Evolutionary conservation across 2,797 vertebrate species (phyloP).

Genomic region (Smutsia temminckii): DNA sequence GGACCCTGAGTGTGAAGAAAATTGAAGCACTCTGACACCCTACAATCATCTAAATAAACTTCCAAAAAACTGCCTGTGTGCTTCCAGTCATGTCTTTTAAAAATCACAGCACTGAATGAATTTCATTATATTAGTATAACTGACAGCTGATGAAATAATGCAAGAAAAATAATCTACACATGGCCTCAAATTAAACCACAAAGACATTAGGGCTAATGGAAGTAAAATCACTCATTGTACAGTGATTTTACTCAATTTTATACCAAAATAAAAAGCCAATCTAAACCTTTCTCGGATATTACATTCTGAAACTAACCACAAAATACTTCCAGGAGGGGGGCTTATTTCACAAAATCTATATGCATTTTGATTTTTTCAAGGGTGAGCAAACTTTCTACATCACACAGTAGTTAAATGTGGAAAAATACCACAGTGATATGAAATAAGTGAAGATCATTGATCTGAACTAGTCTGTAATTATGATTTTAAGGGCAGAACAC

Average conservation of each 20-base stretch:
- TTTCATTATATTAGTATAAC: constrained; percentile 49
- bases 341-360: constrained; percentile 67
- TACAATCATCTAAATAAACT: constrained; percentile 55
- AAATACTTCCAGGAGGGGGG: constrained; percentile 67
- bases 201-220: constrained; percentile 72
- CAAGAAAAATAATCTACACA: constrained; percentile 66
- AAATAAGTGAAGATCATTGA: constrained; percentile 76
- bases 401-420: constrained; percentile 57
- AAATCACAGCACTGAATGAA: constrained; percentile 69
- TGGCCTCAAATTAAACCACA: constrained; percentile 66
- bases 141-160: constrained; percentile 77
- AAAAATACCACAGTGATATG: constrained; percentile 55
- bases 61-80: neutral
- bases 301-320: constrained; percentile 75
- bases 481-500: constrained; percentile 78
- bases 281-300: constrained; percentile 67
- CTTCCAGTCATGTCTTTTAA: constrained; percentile 3
- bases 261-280: constrained; percentile 71
- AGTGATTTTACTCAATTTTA: constrained; percentile 64
- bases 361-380: constrained; percentile 54
- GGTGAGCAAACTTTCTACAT: constrained; percentile 72
- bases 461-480: constrained; percentile 78
- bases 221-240: constrained; percentile 55
- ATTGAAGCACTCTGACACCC: constrained; percentile 40
- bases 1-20: constrained; percentile 1